phyloP scores from a whole-genome alignment of 2,888 invertebrate species.

The Xanthorhoe spadicearia region DNA sequence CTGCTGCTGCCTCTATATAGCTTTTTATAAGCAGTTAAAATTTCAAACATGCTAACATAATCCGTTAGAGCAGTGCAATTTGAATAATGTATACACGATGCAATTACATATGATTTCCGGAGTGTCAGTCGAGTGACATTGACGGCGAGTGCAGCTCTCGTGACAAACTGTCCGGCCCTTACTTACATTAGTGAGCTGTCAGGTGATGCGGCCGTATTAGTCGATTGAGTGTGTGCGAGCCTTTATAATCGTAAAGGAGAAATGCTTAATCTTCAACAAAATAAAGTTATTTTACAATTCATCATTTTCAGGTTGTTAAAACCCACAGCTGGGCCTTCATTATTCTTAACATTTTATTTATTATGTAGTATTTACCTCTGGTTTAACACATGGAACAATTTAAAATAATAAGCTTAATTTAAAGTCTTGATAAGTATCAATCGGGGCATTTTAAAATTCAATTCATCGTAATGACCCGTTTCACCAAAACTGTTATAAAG shows the following conservation, averaged over 20 bases:
- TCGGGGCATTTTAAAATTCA: constrained; percentile 17
- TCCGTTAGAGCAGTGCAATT: background rate
- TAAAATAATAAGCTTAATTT: constrained; percentile 6
- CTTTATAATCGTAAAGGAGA: background rate
- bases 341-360: too few relatives aligned
- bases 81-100: background rate
- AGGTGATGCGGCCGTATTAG: background rate
- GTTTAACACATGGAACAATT: background rate
- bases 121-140: background rate
- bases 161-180: background rate
- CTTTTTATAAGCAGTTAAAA: background rate
- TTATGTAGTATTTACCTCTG: too few relatives aligned
- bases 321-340: too few relatives aligned
- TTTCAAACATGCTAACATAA: background rate
- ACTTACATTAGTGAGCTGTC: constrained; percentile 3
- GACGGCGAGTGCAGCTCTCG: background rate
- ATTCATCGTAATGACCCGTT: constrained; percentile 14
- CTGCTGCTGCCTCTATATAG: too few relatives aligned
- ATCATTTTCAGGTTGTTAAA: too few relatives aligned
- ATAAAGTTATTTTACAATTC: background rate
- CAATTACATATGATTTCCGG: background rate
- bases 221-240: background rate
- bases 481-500: constrained; percentile 21
- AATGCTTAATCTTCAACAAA: background rate
- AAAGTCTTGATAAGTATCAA: constrained; percentile 8